Base-by-base conservation (phyloP, 2,797 vertebrate species). In the Diplodus puntazzo region DNA sequence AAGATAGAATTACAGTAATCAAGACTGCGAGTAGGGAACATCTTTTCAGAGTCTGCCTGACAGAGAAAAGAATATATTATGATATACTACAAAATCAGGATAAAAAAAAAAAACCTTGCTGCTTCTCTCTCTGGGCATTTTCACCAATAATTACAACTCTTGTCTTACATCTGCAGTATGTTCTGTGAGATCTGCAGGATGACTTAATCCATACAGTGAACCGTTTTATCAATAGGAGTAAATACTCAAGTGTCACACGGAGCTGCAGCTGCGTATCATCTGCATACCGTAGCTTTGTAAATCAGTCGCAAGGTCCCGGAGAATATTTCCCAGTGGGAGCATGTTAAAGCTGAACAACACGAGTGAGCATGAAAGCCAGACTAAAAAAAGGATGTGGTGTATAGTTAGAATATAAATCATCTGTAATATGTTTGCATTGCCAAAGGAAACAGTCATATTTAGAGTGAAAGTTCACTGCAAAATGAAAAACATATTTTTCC, bases 1-100 rank as follows among this genome's bases (percentile, higher is more conserved):
- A 1, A 45, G 46, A 72, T 65, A 23, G 39, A 75, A 75, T 80
- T 30, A 50, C 53, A 57, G 62, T 78, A 48, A 80, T 75, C 68
- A 61, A 55, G 62, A 23, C 64, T 46, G 25, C 55, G 10, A 34
- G 27, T 52, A 52, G 74, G 39, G 42, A 68, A 55, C 21, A 0
- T 30, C 27, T 69, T 48, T 34, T 54, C 48, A 46, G 16, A 59
- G 25, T 7, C 59, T n/a, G 12, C 25, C 25, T 30, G 12, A 67
- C 18, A 68, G 43, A 61, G 62, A 49, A 10, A 48, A 17, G 12
- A 21, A n/a, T 13, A 0, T 1, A 20, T 30, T 17, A 46, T 5
- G 13, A 53, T 57, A 80, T 39, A 25, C n/a, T 39, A 39, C 39
- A 39, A 5, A 30, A 60, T 59, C 11, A 45, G 43, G 13, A 4